Percentiles rank a stretch among this genome's conserved stretches.
Conservation (phyloP, 2,797 vertebrate species). For the Distichodus sexfasciatus region DNA sequence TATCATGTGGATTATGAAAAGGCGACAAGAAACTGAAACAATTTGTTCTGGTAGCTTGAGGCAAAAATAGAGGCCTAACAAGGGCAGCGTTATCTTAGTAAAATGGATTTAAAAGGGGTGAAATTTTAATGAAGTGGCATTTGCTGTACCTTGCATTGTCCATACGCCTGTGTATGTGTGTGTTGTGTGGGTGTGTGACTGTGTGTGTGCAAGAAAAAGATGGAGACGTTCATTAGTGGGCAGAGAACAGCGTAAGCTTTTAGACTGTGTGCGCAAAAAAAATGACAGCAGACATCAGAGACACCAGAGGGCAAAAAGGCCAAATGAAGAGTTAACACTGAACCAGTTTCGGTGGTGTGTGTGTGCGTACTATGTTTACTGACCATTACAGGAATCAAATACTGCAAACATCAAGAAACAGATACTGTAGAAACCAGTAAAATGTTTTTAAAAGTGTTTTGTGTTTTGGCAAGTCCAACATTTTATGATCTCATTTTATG, state of each 20-base stretch:
- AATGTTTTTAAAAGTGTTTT: no score
- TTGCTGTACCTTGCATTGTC: neutral
- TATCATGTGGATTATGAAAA: no score
- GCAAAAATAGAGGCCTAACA: neutral
- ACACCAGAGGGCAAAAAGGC: slow-evolving; percentile 1
- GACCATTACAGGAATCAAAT: neutral
- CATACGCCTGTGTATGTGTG: neutral
- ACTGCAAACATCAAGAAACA: no score
- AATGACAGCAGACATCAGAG: slow-evolving; percentile 17
- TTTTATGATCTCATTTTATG: no score
- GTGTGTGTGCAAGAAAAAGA: neutral
- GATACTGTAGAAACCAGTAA: no score
- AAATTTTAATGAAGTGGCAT: neutral
- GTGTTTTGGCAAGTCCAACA: no score
- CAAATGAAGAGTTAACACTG: slow-evolving; percentile 22
- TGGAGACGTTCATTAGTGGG: slow-evolving; percentile 4
- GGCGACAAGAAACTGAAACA: no score
- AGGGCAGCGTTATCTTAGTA: neutral
- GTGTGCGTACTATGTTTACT: neutral
- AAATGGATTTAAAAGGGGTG: neutral
- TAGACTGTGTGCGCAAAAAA: slow-evolving; percentile 25
- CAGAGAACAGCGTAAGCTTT: slow-evolving; percentile 5
- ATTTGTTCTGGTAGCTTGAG: no score
- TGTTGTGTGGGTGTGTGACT: neutral
- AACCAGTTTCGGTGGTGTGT: neutral